phyloP scores from a whole-genome alignment of 1,140 invertebrate species.

The Archivesica marissinica region DNA sequence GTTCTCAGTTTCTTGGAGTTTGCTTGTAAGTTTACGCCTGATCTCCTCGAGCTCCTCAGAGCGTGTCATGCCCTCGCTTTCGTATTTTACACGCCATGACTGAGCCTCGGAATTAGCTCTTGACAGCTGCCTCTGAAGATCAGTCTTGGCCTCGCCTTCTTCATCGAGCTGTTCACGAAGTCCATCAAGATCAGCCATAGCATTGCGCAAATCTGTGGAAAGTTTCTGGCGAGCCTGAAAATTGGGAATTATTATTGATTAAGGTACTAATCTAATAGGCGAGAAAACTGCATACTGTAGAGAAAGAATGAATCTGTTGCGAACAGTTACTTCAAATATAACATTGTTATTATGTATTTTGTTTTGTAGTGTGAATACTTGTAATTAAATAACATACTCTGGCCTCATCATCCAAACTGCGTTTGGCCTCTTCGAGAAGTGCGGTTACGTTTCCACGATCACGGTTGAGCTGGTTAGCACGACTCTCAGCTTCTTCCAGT shows the following conservation, averaged over 20 bases:
- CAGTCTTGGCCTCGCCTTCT: conserved; percentile 99
- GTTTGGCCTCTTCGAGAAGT: conserved; percentile 98
- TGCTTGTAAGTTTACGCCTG: conserved; percentile 96
- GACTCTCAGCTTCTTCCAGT: conserved; percentile 97
- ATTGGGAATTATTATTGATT: neutral
- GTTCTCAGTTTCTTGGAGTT: conserved; percentile 98
- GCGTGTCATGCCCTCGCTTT: conserved; percentile 38
- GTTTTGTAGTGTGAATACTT: neutral
- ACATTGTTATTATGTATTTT: neutral
- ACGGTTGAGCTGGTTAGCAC: conserved; percentile 93
- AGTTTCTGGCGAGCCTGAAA: conserved; percentile 35
- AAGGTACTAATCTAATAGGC: conserved; percentile 66
- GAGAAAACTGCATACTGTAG: neutral
- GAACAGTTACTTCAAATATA: neutral
- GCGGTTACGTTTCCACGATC: conserved; percentile 97
- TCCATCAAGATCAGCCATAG: conserved; percentile 94
- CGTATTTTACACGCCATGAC: conserved; percentile 86
- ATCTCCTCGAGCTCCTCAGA: conserved; percentile 96
- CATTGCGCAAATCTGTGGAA: conserved; percentile 5
- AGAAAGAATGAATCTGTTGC: neutral
- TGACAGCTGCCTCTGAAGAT: conserved; percentile 86
- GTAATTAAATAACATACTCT: conserved; percentile 83
- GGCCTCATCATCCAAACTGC: conserved; percentile 97
- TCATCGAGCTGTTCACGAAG: conserved; percentile 98
- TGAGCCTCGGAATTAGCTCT: conserved; percentile 90